phyloP scores from a whole-genome alignment of 2,888 invertebrate genomes.

The Unio delphinus region DNA sequence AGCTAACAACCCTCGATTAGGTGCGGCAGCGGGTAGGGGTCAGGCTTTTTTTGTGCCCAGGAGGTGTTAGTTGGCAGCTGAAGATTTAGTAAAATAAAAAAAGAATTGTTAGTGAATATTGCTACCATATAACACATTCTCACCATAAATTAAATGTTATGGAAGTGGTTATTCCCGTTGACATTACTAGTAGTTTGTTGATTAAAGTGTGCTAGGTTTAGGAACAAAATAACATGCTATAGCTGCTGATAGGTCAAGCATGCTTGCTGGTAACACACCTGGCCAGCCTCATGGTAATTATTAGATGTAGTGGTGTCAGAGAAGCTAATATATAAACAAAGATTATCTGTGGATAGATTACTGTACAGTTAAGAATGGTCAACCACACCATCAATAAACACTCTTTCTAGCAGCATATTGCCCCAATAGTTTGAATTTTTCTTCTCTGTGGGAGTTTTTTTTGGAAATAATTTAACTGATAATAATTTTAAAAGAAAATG shows the following conservation, averaged over 20 bases:
- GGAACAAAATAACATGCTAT: slow-evolving; percentile 27
- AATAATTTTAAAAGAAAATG: too few relatives aligned
- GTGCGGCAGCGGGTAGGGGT: too few relatives aligned
- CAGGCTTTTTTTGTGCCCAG: too few relatives aligned
- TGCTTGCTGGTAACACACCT: too few relatives aligned
- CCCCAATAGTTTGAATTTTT: too few relatives aligned
- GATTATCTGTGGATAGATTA: background rate
- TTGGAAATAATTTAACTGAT: too few relatives aligned
- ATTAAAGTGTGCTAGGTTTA: slow-evolving; percentile 50
- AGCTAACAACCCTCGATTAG: too few relatives aligned
- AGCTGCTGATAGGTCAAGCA: slow-evolving; percentile 6
- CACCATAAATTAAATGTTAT: slow-evolving; percentile 24
- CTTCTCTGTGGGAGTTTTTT: too few relatives aligned
- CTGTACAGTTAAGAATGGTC: background rate
- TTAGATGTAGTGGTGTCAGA: too few relatives aligned
- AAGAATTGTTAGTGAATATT: slow-evolving; percentile 50
- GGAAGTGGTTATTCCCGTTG: slow-evolving; percentile 39
- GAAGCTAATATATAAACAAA: background rate
- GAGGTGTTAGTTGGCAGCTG: slow-evolving; percentile 54
- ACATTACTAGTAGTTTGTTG: slow-evolving; percentile 46
- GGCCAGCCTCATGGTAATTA: too few relatives aligned
- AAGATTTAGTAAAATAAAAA: slow-evolving; percentile 56
- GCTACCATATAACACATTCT: slow-evolving; percentile 35
- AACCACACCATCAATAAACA: background rate
- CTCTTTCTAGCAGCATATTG: too few relatives aligned